Conservation (phyloP, 1,140 invertebrate genomes). For the Pteromalus puparum region DNA sequence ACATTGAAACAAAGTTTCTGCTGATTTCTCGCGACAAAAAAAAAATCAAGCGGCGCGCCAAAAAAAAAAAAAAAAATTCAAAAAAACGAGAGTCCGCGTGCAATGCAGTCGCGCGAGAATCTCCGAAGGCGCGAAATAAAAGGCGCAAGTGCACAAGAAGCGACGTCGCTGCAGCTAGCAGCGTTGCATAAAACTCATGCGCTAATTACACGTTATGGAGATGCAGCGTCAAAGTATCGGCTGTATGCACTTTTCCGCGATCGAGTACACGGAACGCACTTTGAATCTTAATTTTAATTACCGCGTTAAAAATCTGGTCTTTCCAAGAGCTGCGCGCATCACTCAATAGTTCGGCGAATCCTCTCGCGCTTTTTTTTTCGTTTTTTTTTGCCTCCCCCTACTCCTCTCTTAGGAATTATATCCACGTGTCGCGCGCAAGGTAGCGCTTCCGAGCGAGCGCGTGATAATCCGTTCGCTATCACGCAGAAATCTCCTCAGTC, state of each 20-base stretch:
- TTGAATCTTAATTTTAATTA: conserved; percentile 43
- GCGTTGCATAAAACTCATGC: conserved; percentile 33
- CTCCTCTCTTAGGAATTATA: not conserved
- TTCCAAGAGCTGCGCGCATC: not conserved
- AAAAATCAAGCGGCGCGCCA: not conserved
- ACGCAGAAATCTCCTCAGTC: conserved; percentile 14
- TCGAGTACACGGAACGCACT: not conserved
- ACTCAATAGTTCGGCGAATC: not conserved
- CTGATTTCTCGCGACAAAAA: not conserved
- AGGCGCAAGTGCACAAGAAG: not conserved
- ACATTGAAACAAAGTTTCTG: conserved; percentile 18
- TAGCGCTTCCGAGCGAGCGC: not conserved
- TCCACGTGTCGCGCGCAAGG: conserved; percentile 7
- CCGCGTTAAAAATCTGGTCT: conserved; percentile 28
- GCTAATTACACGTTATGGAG: conserved; percentile 39
- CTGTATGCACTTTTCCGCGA: not conserved
- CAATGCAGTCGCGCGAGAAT: not conserved
- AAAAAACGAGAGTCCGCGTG: conserved; percentile 28
- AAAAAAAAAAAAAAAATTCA: not conserved
- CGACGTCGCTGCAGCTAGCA: not conserved
- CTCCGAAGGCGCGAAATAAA: not conserved
- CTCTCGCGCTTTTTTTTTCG: not conserved
- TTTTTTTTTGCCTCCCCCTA: no score
- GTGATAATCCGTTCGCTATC: conserved; percentile 39
- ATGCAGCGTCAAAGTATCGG: conserved; percentile 6